phyloP scores from a whole-genome alignment of 35 echinoderm and acorn worm species.

The Heliocidaris erythrogramma region DNA sequence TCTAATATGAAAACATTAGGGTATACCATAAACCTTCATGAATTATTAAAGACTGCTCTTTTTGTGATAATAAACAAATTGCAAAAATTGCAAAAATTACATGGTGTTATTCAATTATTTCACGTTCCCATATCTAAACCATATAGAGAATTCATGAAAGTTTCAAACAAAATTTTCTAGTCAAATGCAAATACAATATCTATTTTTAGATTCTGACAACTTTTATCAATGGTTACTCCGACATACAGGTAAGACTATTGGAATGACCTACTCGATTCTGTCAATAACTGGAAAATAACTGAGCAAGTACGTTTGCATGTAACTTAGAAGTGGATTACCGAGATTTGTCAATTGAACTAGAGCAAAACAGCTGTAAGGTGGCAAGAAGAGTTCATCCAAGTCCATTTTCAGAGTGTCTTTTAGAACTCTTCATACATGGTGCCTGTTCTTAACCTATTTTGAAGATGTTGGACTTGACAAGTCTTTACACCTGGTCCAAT shows the following conservation, averaged over 20 bases:
- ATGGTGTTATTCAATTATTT: no score
- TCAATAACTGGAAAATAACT: background rate
- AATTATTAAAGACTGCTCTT: no score
- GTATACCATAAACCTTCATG: no score
- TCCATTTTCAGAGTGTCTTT: background rate
- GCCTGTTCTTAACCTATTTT: background rate
- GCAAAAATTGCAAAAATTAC: no score
- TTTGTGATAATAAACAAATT: no score
- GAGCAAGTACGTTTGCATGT: background rate
- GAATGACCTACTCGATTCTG: background rate
- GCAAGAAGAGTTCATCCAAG: background rate
- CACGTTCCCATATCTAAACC: no score
- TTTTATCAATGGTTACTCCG: background rate
- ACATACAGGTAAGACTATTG: background rate
- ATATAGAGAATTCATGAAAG: no score
- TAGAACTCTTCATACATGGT: background rate
- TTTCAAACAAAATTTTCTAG: no score
- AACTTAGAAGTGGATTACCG: background rate
- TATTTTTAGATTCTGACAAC: background rate
- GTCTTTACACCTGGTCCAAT: conserved; percentile 9
- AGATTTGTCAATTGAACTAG: background rate
- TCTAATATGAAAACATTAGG: no score
- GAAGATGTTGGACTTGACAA: background rate
- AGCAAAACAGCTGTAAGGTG: background rate
- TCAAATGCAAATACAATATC: no score